Evolutionary conservation across 2,797 vertebrate species (phyloP), one percentile per base, ranked within the genome.

Genomic region (Dermochelys coriacea): DNA sequence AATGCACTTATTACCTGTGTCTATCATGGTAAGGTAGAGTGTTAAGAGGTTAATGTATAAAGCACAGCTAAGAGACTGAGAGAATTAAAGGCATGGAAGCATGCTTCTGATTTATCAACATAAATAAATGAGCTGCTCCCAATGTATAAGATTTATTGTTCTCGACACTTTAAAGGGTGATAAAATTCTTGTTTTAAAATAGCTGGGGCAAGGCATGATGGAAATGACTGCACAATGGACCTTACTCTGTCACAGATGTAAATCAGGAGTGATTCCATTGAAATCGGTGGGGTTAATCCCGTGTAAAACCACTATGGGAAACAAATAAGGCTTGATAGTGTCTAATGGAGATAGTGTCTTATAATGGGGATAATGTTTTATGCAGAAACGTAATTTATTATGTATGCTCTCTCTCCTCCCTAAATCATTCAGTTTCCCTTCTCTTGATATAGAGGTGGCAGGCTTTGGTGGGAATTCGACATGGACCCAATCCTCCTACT

Each of bases 21-120:
- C 85, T 88, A 2, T 31, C 86, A 85, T 34, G 47, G 88, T 84
- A 34, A 25, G 52, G 31, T 21, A 1, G 49, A 94, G 54, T 16
- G n/a, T 45, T 50, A 82, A 83, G 61, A 96, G 94, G 87, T 92
- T 86, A 85, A 8, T 34, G 1, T 29, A 84, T n/a, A 91, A 88
- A 93, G 80, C 83, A 18, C 54, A 80, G 59, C 86, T 71, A 59
- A 90, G 91, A 96, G 91, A 59, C 93, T 19, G 91, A 59, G 61
- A 87, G 88, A 83, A 88, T 94, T 93, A 45, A 12, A 91, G 74
- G 54, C 87, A 80, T 80, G 81, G 74, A 21, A 80, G 7, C 77
- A 27, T 74, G 10, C 85, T 94, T 21, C 45, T 81, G 75, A 52
- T 41, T 95, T 81, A 61, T 93, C 84, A 71, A 1, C 84, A 34